Evolutionary conservation across 2,888 invertebrate species (phyloP), one percentile per base, ranked within the genome.

Genomic region (Mamestra brassicae): DNA sequence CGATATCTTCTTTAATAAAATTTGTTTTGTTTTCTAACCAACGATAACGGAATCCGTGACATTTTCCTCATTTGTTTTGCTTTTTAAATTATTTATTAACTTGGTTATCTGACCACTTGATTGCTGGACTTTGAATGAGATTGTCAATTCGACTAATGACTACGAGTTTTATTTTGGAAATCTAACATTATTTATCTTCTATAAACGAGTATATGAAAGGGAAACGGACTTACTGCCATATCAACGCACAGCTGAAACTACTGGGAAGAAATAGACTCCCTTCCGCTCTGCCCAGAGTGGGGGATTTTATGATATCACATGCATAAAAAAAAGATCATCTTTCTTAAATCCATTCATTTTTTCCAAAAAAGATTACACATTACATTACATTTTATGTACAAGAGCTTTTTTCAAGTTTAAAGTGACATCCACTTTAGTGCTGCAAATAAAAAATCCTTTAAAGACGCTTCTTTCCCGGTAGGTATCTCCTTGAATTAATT

Each of bases 1-100:
- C 73, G 73, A 83, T 88, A 88, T 75, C 73, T 89, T 76, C 75
- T 60, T 76, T 88, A 88, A 88, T 88, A 88, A 86, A 86, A 89
- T 89, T 88, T 85, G 79, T 87, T 88, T 80, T 74, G 66, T 81
- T 86, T 87, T 78, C 75, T 72, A 70, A 74, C 36, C 65, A 72
- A 68, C 38, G 74, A 78, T 80, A 84, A 74, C 65, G 73, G 38
- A 63, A 74, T 63, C 57, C 61, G 26, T 76, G 69, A 62, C 74
- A 78, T 81, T 77, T 82, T 74, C 52, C 60, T 85, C 74, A 85
- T 77, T 83, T 78, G 66, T 81, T 69, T 70, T 78, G 63, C 55
- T 71, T 77, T 65, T 73, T 80, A 42, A 60, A 54, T n/a, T 54
- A 75, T 71, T 70, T 54, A 74, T 71, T 70, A 76, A 74, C 71